phyloP scores from a whole-genome alignment of 2,888 invertebrate genomes.

The Nephrotoma flavescens region DNA sequence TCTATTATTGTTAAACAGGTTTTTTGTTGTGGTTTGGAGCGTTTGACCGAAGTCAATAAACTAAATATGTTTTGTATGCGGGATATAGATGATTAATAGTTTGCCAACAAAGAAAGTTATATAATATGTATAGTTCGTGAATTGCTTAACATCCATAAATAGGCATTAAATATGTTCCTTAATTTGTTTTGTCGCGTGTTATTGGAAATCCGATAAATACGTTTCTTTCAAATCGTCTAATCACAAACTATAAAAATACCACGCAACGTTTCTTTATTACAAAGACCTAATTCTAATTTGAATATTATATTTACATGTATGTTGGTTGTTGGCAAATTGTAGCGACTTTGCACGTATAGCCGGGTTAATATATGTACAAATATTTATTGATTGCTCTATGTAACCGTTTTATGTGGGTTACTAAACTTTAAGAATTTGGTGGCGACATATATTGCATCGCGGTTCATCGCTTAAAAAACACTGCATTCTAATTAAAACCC shows the following conservation, averaged over 20 bases:
- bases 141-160: not conserved
- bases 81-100: not conserved
- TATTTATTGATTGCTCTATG: not conserved
- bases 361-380: not conserved
- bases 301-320: not conserved
- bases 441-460: not conserved
- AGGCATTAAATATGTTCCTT: not conserved
- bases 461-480: not conserved
- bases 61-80: not conserved
- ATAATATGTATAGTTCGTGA: not conserved
- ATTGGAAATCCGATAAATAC: not conserved
- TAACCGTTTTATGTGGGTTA: not conserved
- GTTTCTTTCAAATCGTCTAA: not conserved
- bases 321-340: not conserved
- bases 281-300: not conserved
- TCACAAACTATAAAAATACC: not conserved
- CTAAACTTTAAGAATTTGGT: not conserved
- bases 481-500: not conserved
- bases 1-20: not conserved
- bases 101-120: not conserved
- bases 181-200: not conserved
- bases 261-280: not conserved
- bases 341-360: not conserved
- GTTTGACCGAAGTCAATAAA: not conserved
- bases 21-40: not conserved